Conservation (phyloP, 2,888 invertebrate genomes). For the Linnaemya tessellans region DNA sequence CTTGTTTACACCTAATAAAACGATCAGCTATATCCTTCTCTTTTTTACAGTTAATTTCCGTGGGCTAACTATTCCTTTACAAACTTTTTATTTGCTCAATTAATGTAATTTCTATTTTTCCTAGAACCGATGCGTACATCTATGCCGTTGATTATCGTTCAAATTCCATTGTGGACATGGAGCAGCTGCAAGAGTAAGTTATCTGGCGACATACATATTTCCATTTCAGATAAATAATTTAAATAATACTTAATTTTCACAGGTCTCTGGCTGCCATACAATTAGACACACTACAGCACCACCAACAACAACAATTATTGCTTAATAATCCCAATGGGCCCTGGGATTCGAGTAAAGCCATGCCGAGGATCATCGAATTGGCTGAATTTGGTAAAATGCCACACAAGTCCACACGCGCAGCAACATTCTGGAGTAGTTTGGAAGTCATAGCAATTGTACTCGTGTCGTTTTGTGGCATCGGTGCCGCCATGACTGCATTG, state of each 20-base stretch:
- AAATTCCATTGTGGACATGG: slow-evolving; percentile 92
- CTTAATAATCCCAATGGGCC: slow-evolving; percentile 57
- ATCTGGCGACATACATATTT: background rate
- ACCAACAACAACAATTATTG: slow-evolving; percentile 75
- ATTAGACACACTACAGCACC: slow-evolving; percentile 76
- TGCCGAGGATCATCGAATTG: slow-evolving; percentile 87
- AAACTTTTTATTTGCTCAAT: background rate
- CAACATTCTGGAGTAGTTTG: slow-evolving; percentile 86
- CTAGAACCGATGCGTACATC: slow-evolving; percentile 92
- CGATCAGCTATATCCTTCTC: no score
- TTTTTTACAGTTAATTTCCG: background rate
- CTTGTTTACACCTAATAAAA: no score
- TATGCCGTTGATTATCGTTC: slow-evolving; percentile 93
- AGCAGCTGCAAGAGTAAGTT: slow-evolving; percentile 89
- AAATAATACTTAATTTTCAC: slow-evolving; percentile 31
- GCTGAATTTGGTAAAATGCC: slow-evolving; percentile 81
- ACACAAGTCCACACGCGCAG: slow-evolving; percentile 80
- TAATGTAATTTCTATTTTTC: slow-evolving; percentile 24
- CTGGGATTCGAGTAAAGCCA: slow-evolving; percentile 83
- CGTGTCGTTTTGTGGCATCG: slow-evolving; percentile 91
- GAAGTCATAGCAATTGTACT: slow-evolving; percentile 92
- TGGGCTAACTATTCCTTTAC: no score
- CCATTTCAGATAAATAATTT: background rate
- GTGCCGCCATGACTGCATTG: slow-evolving; percentile 90
- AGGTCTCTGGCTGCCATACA: slow-evolving; percentile 85